Evolutionary conservation across 2,113 vertebrate genomes (phyloP), one percentile per base, ranked within the genome.

Genomic region (Cisticola juncidis): DNA sequence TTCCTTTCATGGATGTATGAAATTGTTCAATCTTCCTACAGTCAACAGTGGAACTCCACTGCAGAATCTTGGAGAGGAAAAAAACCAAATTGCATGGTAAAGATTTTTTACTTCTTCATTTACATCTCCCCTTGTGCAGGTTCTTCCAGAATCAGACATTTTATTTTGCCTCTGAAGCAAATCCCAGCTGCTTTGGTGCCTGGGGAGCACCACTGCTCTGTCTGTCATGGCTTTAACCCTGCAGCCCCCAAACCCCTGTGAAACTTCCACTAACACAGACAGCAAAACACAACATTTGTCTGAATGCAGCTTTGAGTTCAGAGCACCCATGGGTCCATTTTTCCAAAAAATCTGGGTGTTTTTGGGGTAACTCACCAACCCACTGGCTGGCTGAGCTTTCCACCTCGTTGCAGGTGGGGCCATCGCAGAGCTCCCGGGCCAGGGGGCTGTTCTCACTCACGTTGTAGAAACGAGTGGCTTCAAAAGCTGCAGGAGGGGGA

Each of bases 401-500:
- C 97, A 99, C 99, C 96, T 99, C 99, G 7, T 99, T 99, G 97
- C 99, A 99, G 0, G 98, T 98, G 1, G 99, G 98, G 7, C 99
- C 99, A 6, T 98, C 98, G 14, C 99, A 99, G 80, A 99, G 98
- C 96, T 99, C 99, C 40, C 98, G 97, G 15, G 98, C 98, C 53
- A 99, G 96, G 3, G 98, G 99, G 61, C 99, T 99, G 97, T 94
- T 98, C 81, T 98, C 98, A 11, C 99, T 99, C 40, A 99, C 99
- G 0, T 99, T 99, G 98, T 99, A 99, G 97, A 99, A 99, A 36
- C 99, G 98, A 42, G 98, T 99, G 31, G 99, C 99, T 96, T 99
- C 99, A 31, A 99, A 99, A 61, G 99, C 99, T 99, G 97, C 73
- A 51, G 25, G 24, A n/a, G n/a, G n/a, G n/a, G n/a, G n/a, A n/a